Evolutionary conservation across 2,113 vertebrate species (phyloP), one percentile per base, ranked within the genome.

Genomic region (Apus apus): DNA sequence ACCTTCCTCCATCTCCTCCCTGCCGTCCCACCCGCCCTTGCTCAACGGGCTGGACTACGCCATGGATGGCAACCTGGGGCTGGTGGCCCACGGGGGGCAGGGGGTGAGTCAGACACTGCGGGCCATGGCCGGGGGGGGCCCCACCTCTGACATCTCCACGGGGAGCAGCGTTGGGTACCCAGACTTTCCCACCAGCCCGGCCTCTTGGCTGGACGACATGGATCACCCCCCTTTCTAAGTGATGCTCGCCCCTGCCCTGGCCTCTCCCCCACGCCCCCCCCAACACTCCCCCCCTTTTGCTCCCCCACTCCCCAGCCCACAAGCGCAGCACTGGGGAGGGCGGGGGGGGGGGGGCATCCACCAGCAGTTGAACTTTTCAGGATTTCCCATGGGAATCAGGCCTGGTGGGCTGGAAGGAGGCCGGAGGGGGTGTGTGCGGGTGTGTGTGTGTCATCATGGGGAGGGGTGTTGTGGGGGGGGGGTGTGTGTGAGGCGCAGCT

Each of bases 151-250:
- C 97, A 99, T 99, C 85, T 99, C 99, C 75, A 99, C 99, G 21
- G 99, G 99, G 43, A 99, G 99, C 98, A 99, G 99, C 96, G 99
- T 99, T 40, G 99, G 99, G 94, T 99, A 99, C 96, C 99, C 99
- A 26, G 99, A 99, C 98, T 99, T 99, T 98, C 99, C 99, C 91
- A 99, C 99, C 79, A 99, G 99, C 96, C 99, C 99, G 2, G 99
- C 98, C 75, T 99, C 99, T n/a, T 99, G 99, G 99, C 98, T 99
- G 74, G 99, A 99, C 27, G 99, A 99, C 97, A 99, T 99, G 99
- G 99, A 99, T 98, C 99, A 99, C 96, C 99, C 99, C 94, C 99
- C 99, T 97, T 99, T 99, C 98, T 99, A 99, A 98, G 93, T 64
- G 26, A 77, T 16, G 38, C 81, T 87, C 34, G 6, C 15, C 48